Percentiles rank a stretch among this genome's conserved stretches.
Evolutionary conservation across 1,140 invertebrate species (phyloP).

Genomic region (Asobara japonica): DNA sequence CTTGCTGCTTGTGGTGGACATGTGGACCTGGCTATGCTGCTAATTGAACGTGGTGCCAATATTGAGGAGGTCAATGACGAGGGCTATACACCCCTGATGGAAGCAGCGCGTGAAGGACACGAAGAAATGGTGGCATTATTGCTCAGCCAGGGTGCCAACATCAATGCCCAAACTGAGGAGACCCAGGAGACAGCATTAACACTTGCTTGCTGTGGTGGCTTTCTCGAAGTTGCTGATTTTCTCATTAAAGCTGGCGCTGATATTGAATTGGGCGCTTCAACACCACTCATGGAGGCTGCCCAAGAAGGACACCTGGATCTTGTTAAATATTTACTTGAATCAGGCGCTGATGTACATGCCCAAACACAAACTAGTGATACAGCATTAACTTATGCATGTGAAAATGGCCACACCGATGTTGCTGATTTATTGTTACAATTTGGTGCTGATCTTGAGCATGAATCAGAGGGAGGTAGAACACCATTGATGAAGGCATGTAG

Average conservation of each 20-base stretch:
- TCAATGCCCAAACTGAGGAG: conserved; percentile 98
- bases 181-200: conserved; percentile 98
- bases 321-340: conserved; percentile 86
- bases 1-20: conserved; percentile 98
- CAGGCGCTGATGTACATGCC: conserved; percentile 90
- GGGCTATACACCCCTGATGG: conserved; percentile 99
- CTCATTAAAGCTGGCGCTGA: conserved; percentile 95
- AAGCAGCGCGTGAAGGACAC: conserved; percentile 97
- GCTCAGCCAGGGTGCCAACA: conserved; percentile 92
- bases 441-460: conserved; percentile 92
- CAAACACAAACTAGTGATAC: conserved; percentile 96
- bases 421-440: conserved; percentile 88
- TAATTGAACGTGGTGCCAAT: conserved; percentile 96
- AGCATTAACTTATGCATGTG: conserved; percentile 96
- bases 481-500: conserved; percentile 99
- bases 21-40: conserved; percentile 92
- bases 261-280: conserved; percentile 94
- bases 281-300: conserved; percentile 97
- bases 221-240: conserved; percentile 96
- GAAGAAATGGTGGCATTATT: conserved; percentile 97
- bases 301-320: conserved; percentile 97
- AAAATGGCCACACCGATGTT: conserved; percentile 96
- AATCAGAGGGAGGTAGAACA: conserved; percentile 93
- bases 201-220: conserved; percentile 96
- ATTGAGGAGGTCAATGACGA: conserved; percentile 99